A percentile compares a stretch with the other conserved stretches of the same genome.
Conservation (phyloP, 2,113 vertebrate species). For the Puntigrus tetrazona region DNA sequence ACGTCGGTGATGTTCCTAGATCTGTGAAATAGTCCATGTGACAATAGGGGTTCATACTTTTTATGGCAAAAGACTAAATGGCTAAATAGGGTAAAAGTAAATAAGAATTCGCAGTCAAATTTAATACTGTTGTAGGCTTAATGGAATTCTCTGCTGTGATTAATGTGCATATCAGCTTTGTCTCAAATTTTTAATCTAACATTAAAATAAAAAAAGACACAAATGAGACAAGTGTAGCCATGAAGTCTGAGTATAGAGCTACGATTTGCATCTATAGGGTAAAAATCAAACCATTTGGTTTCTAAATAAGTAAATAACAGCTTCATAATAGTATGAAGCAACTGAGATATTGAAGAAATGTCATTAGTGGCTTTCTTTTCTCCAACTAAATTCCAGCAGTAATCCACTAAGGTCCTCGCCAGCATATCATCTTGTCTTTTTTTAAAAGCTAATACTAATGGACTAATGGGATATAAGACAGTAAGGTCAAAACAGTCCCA, state of each 20-base stretch:
- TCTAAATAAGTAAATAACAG: neutral
- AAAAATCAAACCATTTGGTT: neutral
- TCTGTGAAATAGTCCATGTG: too few relatives aligned
- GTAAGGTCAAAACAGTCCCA: conserved; percentile 23
- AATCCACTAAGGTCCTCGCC: neutral
- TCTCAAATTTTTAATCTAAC: too few relatives aligned
- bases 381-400: neutral
- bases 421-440: conserved; percentile 8
- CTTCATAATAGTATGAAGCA: neutral
- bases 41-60: too few relatives aligned
- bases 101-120: neutral
- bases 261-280: neutral
- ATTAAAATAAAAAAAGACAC: too few relatives aligned
- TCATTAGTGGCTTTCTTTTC: neutral
- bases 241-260: neutral
- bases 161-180: neutral
- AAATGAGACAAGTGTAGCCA: neutral
- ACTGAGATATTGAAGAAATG: neutral
- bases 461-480: neutral
- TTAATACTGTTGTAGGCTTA: neutral
- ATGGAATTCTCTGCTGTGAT: neutral
- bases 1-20: too few relatives aligned
- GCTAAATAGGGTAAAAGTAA: neutral
- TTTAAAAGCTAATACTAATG: conserved; percentile 8
- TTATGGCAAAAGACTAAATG: neutral